Evolutionary conservation across 2,888 invertebrate species (phyloP), one percentile per base, ranked within the genome.

Genomic region (Diarsia dahlii): DNA sequence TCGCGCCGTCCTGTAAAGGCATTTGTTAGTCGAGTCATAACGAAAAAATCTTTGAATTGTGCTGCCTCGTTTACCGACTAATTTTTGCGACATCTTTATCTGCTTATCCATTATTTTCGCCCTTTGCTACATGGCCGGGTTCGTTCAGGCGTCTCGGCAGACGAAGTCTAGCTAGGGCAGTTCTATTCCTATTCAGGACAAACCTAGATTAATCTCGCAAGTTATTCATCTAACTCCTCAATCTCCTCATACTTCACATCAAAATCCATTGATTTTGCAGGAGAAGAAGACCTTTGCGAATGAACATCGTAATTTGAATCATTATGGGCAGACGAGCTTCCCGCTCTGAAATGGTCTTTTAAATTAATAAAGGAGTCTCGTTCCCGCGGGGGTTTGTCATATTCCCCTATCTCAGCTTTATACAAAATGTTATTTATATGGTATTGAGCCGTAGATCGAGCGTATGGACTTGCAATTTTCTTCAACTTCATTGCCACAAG

Each of bases 401-500:
- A 80, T 0, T 15, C 56, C 3, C 80, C 80, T 48, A 80, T 80
- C 63, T 80, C 80, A 45, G 80, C 83, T 60, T 82, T 80, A 28
- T 80, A 80, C 20, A 80, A 52, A 48, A 80, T 82, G 3, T 69
- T 82, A 6, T 80, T 80, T 13, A 80, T 80, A 4, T 80, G 80
- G 13, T 66, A 76, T 20, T 80, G 80, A 2, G 70, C 80, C 12
- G 80, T 80, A 18, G 78, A 80, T 4, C 80, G 82, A 67, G 82
- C 83, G 15, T 82, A 80, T 13, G 48, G 20, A 54, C n/a, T 77
- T 0, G 0, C 63, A 39, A 80, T 52, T 52, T 80, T 80, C 52
- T 70, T 76, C 28, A 80, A 28, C n/a, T 80, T 80, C 80, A 80
- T 76, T 2, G 80, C 80, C 8, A 80, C 70, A 0, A 80, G 78